Evolutionary conservation across 30 jellyfish, hydroid and myxozoan genomes (phyloP).

Genomic region (Catostylus mosaicus): DNA sequence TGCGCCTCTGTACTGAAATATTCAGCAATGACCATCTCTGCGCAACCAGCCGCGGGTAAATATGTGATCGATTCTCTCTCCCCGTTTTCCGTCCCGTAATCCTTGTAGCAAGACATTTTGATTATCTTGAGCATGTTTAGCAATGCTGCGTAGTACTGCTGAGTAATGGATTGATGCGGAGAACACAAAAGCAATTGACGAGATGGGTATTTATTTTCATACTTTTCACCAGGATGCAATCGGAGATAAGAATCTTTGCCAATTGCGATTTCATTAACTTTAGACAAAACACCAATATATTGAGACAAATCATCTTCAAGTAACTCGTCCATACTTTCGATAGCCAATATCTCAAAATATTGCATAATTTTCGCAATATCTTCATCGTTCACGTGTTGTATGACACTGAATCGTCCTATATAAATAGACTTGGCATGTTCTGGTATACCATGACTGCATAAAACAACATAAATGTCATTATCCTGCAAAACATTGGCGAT

Average conservation of each 20-base stretch:
- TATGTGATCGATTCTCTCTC: neutral
- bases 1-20: neutral
- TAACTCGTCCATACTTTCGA: constrained; percentile 29
- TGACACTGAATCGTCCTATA: neutral
- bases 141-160: constrained; percentile 47
- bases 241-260: constrained; percentile 33
- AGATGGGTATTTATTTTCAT: constrained; percentile 13
- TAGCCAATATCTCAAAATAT: constrained; percentile 20
- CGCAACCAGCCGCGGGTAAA: constrained; percentile 62
- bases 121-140: constrained; percentile 42
- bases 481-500: neutral
- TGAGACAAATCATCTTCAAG: neutral
- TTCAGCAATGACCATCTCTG: constrained; percentile 27
- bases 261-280: constrained; percentile 1
- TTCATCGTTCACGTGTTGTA: constrained; percentile 40
- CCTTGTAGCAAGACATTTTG: constrained; percentile 34
- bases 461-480: neutral
- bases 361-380: constrained; percentile 32
- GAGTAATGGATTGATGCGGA: constrained; percentile 51
- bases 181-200: constrained; percentile 48
- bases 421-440: constrained; percentile 13
- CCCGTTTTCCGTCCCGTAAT: constrained; percentile 18
- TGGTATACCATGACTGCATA: constrained; percentile 23
- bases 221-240: neutral
- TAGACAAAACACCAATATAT: constrained; percentile 24